Evolutionary conservation across 2,888 invertebrate genomes (phyloP), one percentile per base, ranked within the genome.

Genomic region (Lingula anatina): DNA sequence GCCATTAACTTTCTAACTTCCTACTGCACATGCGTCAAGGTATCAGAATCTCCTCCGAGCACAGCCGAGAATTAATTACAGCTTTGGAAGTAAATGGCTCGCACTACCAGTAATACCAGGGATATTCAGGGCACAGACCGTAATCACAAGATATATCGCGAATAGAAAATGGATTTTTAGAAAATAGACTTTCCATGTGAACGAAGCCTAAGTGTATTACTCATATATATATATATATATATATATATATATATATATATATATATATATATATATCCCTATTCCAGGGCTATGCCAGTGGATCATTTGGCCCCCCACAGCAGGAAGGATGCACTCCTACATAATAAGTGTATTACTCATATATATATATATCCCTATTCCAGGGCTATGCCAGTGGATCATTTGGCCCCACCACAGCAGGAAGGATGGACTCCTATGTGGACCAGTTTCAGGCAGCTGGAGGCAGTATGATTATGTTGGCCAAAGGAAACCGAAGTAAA

Each of bases 361-460:
- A 9, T 12, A 39, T 20, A 39, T 39, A 39, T 15, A 9, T 20
- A 5, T 45, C 20, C 9, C 18, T 36, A 12, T 24, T 56, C 2
- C 47, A 74, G 72, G 76, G 76, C 2, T 74, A 69, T 62, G 71
- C 76, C 5, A 75, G 75, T 60, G 77, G 77, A 5, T 76, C 76
- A 7, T 77, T 77, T 62, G 77, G 76, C 2, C 76, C 77, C 0
- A 77, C 77, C 3, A 76, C 77, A 15, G 76, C 76, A 12, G 76
- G 76, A 5, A 64, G 77, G 42, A 77, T 77, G 76, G 77, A 77
- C 51, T 73, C 76, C 21, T 77, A 77, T 56, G 76, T 77, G 5
- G 73, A 70, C 26, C 59, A 63, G 49, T 74, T 77, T 52, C 76
- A 77, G 61, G 69, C 68, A 18, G 68, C 64, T 9, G 76, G 76